These are phyloP conservation scores for Helleia helle DNA, from an alignment of 2,888 invertebrate genomes.

Conservation along the genomic window DNA sequence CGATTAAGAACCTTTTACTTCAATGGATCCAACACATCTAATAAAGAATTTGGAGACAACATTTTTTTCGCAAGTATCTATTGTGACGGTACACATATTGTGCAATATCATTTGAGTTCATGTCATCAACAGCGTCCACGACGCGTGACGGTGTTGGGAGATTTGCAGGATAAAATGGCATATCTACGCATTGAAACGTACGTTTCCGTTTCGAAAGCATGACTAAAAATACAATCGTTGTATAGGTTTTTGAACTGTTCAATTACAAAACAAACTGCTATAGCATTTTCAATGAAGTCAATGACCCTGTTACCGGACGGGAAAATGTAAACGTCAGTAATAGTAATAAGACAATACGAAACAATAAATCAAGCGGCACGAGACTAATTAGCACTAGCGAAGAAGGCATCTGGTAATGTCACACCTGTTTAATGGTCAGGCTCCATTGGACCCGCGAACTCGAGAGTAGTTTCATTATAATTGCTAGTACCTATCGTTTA, in stretches of 20 bases:
- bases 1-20: too few species aligned
- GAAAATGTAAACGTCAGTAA: constrained; percentile 37
- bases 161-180: constrained; percentile 40
- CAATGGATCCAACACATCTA: too few species aligned
- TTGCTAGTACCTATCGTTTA: background rate
- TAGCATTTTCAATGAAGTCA: constrained; percentile 20
- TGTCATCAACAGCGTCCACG: constrained; percentile 33
- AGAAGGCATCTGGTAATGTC: constrained; percentile 35
- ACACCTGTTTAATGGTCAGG: constrained; percentile 38
- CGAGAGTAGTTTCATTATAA: constrained; percentile 3
- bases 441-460: constrained; percentile 9
- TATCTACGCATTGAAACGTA: constrained; percentile 21
- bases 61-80: too few species aligned
- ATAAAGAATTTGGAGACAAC: too few species aligned
- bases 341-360: constrained; percentile 36
- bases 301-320: constrained; percentile 27
- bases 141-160: constrained; percentile 52
- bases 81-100: too few species aligned
- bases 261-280: constrained; percentile 5
- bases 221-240: constrained; percentile 20
- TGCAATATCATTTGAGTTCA: too few species aligned
- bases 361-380: constrained; percentile 50
- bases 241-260: constrained; percentile 11
- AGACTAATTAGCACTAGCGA: constrained; percentile 49
- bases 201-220: constrained; percentile 27